Evolutionary conservation across 2,888 invertebrate species (phyloP), one percentile per base, ranked within the genome.

Genomic region (Philereme transversata): DNA sequence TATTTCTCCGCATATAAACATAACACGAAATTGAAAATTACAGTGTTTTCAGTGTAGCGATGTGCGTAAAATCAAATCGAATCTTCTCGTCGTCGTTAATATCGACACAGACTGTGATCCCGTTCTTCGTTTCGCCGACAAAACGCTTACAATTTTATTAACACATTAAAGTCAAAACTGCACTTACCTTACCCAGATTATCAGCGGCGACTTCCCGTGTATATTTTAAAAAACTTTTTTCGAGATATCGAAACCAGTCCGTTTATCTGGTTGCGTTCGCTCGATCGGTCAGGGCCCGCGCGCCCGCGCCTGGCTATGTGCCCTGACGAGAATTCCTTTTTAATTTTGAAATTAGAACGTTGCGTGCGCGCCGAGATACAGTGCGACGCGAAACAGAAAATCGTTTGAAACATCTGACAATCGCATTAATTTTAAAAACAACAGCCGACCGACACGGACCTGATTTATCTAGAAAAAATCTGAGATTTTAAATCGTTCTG

Each of bases 141-240:
- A 89, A 90, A 90, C 85, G 88, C 78, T 87, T 87, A 89, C 88
- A 87, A 82, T 89, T 90, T 90, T 89, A 91, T 90, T 90, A 89
- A 90, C 90, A 90, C 90, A 88, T 91, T 88, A 88, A 89, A 90
- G 88, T 90, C 88, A 90, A 88, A 90, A 89, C 88, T 87, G 90
- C 90, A 90, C 84, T 89, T 89, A 89, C 87, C 81, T 79, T 76
- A 79, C 78, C 79, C 82, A 86, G 90, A 90, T 90, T 89, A 91
- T 90, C 90, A 80, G 81, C 76, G 79, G 79, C 78, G 78, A 90
- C 90, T 88, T 90, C 88, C 90, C 88, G 87, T 87, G 81, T 84
- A 78, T 79, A 79, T 83, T 71, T 80, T 75, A 81, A 82, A 82
- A 81, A 77, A 75, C 75, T 81, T 84, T 84, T 84, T 81, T 82